Evolutionary conservation across 2,797 vertebrate species (phyloP).

Genomic region (Centropyge bicolor): DNA sequence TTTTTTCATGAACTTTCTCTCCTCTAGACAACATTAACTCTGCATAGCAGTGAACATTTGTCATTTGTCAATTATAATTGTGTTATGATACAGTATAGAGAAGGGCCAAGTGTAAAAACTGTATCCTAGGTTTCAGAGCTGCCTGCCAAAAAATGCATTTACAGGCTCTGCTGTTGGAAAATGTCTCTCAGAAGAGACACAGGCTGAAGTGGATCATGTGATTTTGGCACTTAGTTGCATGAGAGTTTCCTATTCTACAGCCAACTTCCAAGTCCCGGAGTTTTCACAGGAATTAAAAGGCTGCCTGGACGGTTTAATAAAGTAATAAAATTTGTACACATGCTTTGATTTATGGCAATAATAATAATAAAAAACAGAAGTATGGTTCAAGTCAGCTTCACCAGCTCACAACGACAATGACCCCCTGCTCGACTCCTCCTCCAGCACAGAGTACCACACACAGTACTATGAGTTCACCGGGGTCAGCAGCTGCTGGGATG

Average conservation of each 20-base stretch:
- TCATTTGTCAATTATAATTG: background rate
- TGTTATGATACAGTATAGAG: background rate
- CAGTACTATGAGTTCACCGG: slow-evolving; percentile 91
- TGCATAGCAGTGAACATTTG: background rate
- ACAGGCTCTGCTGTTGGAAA: slow-evolving; percentile 3
- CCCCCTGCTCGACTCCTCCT: slow-evolving; percentile 2
- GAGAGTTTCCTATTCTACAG: background rate
- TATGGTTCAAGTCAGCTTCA: background rate
- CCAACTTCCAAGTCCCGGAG: background rate
- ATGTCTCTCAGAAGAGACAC: background rate
- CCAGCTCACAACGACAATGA: background rate
- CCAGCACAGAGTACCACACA: slow-evolving; percentile 84
- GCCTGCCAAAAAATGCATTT: background rate
- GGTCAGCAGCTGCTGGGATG: slow-evolving; percentile 91
- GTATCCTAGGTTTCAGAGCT: background rate
- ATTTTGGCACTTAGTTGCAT: slow-evolving; percentile 6
- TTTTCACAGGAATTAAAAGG: background rate
- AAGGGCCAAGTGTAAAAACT: background rate
- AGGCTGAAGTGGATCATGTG: background rate
- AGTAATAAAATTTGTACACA: background rate
- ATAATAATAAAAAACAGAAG: no score
- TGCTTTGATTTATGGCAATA: background rate
- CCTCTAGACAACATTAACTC: background rate
- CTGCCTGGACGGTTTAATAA: background rate
- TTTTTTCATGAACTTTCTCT: background rate